phyloP scores from a whole-genome alignment of 2,113 vertebrate species.

The Ammodytes marinus region DNA sequence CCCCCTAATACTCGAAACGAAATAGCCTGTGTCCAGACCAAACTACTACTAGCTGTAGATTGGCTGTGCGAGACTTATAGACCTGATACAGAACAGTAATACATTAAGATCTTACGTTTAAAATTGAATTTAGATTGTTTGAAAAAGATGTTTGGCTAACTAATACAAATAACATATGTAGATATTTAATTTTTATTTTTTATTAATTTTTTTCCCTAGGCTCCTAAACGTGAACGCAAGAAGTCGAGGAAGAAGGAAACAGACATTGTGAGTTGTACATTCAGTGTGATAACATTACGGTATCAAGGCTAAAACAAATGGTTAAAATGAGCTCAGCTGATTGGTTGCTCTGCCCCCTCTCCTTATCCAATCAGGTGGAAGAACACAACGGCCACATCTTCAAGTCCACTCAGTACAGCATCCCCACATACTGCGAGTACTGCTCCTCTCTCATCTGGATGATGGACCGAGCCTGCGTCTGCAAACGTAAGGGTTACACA shows the following conservation, averaged over 20 bases:
- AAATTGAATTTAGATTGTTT: neutral
- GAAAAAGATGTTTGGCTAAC: neutral
- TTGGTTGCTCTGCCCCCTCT: conserved; percentile 28
- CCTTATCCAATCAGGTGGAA: conserved; percentile 87
- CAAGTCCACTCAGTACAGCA: conserved; percentile 98
- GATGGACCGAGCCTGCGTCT: conserved; percentile 98
- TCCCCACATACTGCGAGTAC: conserved; percentile 98
- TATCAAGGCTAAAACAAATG: neutral
- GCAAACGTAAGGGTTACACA: conserved; percentile 90
- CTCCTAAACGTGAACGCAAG: conserved; percentile 93
- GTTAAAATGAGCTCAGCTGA: conserved; percentile 15
- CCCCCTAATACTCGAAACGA: too few species aligned
- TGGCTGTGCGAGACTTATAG: too few species aligned
- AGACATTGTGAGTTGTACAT: conserved; percentile 89
- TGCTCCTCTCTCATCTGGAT: conserved; percentile 99
- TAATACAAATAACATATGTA: neutral
- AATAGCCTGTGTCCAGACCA: too few species aligned
- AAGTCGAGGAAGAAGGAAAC: conserved; percentile 97
- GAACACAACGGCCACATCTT: conserved; percentile 99
- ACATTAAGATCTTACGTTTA: neutral
- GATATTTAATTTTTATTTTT: neutral
- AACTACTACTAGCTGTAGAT: too few species aligned
- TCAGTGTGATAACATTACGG: neutral
- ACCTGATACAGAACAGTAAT: too few species aligned
- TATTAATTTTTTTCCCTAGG: conserved; percentile 72